Percentiles rank a stretch among this genome's conserved stretches.
These are phyloP conservation scores for Notoglanidium macrostoma DNA, from an alignment of 2,797 vertebrate genomes.

Conservation along the genomic window DNA sequence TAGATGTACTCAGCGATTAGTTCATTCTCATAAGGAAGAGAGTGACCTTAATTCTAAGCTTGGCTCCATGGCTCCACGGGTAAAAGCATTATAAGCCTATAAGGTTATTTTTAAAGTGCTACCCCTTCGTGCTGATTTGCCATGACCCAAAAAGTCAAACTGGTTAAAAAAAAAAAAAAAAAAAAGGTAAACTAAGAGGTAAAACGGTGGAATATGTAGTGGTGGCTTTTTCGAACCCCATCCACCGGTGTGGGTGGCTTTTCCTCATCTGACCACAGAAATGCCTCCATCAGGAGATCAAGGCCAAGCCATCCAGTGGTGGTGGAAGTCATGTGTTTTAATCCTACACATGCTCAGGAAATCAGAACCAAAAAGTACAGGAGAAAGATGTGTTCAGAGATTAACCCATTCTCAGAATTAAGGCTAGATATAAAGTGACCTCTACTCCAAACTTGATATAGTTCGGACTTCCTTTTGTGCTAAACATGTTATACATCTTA, in stretches of 20 bases:
- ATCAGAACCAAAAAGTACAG: neutral
- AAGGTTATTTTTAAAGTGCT: neutral
- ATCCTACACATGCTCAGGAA: neutral
- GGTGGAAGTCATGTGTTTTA: too few relatives aligned
- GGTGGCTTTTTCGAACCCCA: neutral
- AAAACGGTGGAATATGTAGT: neutral
- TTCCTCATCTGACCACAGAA: neutral
- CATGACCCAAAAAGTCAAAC: too few relatives aligned
- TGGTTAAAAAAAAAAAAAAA: neutral
- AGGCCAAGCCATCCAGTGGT: neutral
- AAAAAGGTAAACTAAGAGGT: neutral
- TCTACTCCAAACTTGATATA: neutral
- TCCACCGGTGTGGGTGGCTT: neutral
- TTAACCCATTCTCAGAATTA: neutral
- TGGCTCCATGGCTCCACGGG: neutral
- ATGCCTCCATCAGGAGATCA: neutral
- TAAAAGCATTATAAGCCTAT: conserved; percentile 20
- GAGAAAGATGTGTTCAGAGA: neutral
- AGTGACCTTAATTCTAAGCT: neutral
- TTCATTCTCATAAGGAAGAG: neutral
- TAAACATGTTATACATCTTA: conserved; percentile 22
- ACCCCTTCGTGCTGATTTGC: neutral
- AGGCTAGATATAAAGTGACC: conserved; percentile 6
- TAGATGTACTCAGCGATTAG: conserved; percentile 5
- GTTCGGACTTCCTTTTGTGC: neutral